Evolutionary conservation across 2,888 invertebrate genomes (phyloP), one percentile per base, ranked within the genome.

Genomic region (Eumerus sabulonum): DNA sequence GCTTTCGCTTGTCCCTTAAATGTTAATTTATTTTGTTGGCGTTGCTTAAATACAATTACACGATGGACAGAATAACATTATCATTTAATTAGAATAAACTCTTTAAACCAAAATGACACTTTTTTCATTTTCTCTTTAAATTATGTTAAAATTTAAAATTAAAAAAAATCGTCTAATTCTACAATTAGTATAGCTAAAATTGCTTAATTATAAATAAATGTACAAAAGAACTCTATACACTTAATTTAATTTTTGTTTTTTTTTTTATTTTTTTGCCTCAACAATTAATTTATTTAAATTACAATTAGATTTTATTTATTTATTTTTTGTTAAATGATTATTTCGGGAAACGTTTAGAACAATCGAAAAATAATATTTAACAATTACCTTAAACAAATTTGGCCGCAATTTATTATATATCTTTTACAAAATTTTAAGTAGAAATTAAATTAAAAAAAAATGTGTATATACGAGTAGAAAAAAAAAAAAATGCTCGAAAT

Each of bases 361-460:
- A 72, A 57, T 59, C 40, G 57, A 73, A 74, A 74, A 64, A 73
- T 59, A 63, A 62, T 72, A 77, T 68, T 73, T 74, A 68, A 79
- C 74, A 79, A 56, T 70, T 79, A 79, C 73, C 66, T 62, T 74
- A 74, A 70, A n/a, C n/a, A 74, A 79, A 64, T 79, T 79, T 79
- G 79, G 79, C 79, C 79, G 79, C 79, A 79, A 79, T 74, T 64
- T 68, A 27, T 35, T 51, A 14, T 16, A 50, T 53, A 14, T 19
- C 18, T 40, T 13, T 57, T 68, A 18, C 42, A 44, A 63, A 63
- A 71, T 50, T 71, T 38, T 27, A 27, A 27, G 27, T 27, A 27
- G 27, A 27, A 27, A 27, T 27, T 27, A 27, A 27, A 27, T 27
- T 4, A 67, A 73, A n/a, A n/a, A n/a, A n/a, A n/a, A n/a, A n/a